A percentile compares a stretch with the other conserved stretches of the same genome.
Evolutionary conservation across 2,797 vertebrate species (phyloP).

Genomic region (Nannoperca obscura): DNA sequence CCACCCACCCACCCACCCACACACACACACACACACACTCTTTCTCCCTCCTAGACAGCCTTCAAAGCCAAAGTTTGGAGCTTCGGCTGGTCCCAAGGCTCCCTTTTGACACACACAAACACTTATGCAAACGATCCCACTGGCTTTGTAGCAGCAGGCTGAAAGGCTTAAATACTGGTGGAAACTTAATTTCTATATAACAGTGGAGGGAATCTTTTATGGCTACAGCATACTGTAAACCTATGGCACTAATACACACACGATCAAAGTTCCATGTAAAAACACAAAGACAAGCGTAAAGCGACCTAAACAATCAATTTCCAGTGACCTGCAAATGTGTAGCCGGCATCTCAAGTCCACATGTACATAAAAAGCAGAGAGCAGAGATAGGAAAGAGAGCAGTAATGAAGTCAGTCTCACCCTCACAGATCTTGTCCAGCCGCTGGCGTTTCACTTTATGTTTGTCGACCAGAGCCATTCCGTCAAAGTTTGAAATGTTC

Average conservation of each 20-base stretch:
- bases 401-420: constrained; percentile 63
- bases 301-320: constrained; percentile 12
- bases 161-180: constrained; percentile 52
- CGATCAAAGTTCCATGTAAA: not conserved
- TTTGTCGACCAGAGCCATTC: constrained; percentile 88
- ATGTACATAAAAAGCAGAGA: not conserved
- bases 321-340: not conserved
- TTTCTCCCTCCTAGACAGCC: constrained; percentile 35
- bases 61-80: constrained; percentile 70
- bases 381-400: not conserved
- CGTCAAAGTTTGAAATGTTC: constrained; percentile 37
- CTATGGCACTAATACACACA: constrained; percentile 15
- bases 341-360: constrained; percentile 11
- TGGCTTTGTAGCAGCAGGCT: constrained; percentile 56
- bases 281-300: constrained; percentile 7
- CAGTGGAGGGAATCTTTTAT: constrained; percentile 19
- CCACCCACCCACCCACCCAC: constrained; percentile 17
- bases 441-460: constrained; percentile 89
- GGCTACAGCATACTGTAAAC: constrained; percentile 24
- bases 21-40: constrained; percentile 7
- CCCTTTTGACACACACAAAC: constrained; percentile 68
- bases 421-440: constrained; percentile 88
- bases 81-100: constrained; percentile 63
- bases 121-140: constrained; percentile 66
- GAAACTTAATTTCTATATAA: constrained; percentile 56